These are phyloP conservation scores for Acropternis orthonyx DNA, from an alignment of 2,797 vertebrate genomes.

Conservation along the genomic window DNA sequence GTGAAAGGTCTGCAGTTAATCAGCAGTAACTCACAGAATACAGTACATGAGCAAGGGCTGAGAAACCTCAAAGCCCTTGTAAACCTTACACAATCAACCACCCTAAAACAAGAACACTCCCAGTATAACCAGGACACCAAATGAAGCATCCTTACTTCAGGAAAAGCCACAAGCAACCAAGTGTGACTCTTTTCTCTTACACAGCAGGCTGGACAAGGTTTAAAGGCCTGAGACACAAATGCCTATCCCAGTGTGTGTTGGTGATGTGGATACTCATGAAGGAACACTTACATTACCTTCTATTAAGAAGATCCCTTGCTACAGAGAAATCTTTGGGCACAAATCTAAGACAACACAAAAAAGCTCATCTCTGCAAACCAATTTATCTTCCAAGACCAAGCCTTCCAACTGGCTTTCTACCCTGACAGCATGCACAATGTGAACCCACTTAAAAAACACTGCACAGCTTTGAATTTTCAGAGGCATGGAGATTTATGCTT, in stretches of 20 bases:
- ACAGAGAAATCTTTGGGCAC: neutral
- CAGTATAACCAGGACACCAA: neutral
- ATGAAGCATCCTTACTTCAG: neutral
- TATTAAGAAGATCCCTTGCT: neutral
- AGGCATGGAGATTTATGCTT: neutral
- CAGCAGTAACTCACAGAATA: neutral
- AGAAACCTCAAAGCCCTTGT: neutral
- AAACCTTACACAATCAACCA: neutral
- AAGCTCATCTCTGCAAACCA: neutral
- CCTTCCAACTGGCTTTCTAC: neutral
- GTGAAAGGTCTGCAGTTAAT: neutral
- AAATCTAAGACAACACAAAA: neutral
- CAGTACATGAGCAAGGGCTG: neutral
- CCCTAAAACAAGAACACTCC: neutral
- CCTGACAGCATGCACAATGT: neutral
- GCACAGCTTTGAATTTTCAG: neutral
- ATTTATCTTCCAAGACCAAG: neutral
- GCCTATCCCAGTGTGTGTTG: neutral
- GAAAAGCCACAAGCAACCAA: neutral
- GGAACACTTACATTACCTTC: neutral
- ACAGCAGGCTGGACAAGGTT: neutral
- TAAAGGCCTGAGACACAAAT: neutral
- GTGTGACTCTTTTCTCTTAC: neutral
- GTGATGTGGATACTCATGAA: neutral
- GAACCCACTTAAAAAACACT: neutral